Evolutionary conservation across 2,888 invertebrate genomes (phyloP).

Genomic region (Sericinus montela): DNA sequence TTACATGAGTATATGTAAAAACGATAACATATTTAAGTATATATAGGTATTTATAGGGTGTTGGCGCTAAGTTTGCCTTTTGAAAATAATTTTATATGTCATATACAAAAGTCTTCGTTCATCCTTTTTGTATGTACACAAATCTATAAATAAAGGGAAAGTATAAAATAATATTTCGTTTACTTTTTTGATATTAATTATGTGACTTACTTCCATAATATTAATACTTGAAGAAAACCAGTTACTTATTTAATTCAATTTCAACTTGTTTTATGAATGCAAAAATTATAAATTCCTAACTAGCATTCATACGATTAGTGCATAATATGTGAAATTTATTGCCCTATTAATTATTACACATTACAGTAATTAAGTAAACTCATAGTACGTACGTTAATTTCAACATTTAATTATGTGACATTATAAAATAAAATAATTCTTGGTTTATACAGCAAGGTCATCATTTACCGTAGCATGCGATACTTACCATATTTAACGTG

Average conservation of each 20-base stretch:
- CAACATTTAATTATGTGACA: no score
- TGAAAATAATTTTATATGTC: no score
- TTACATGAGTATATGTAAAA: no score
- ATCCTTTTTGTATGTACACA: not conserved
- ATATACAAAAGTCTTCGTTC: no score
- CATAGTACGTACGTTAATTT: no score
- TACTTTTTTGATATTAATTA: not conserved
- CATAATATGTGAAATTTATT: not conserved
- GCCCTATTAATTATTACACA: not conserved
- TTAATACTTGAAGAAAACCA: no score
- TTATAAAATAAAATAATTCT: not conserved
- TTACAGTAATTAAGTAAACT: no score
- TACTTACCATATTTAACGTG: conserved; percentile 81
- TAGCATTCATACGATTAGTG: not conserved
- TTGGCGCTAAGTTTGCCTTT: no score
- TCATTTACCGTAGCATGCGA: not conserved
- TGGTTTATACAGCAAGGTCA: not conserved
- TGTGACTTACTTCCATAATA: no score
- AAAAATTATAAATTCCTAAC: not conserved
- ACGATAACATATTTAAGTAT: no score
- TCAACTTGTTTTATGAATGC: not conserved
- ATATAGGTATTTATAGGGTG: no score
- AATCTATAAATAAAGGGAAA: not conserved
- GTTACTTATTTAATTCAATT: no score
- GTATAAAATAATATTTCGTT: not conserved